phyloP scores from a whole-genome alignment of 2,797 vertebrate genomes.

The Anolis apletophallus region DNA sequence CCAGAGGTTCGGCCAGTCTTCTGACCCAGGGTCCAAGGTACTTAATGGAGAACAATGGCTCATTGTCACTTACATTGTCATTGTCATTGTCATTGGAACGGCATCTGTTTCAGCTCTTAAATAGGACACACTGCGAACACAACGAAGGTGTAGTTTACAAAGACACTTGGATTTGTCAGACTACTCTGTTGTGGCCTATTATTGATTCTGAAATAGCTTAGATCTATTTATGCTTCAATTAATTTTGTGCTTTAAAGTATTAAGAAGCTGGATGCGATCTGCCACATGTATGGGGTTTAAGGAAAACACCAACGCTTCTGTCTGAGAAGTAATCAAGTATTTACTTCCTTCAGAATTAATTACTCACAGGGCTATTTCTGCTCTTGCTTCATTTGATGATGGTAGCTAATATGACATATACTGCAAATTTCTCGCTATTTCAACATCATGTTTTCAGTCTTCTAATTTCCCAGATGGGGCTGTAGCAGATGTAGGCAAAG shows the following conservation, averaged over 20 bases:
- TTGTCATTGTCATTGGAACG: too few relatives aligned
- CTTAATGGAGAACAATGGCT: neutral
- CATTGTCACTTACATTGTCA: too few relatives aligned
- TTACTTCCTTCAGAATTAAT: conserved; percentile 7
- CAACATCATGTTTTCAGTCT: conserved; percentile 48
- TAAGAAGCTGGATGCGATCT: neutral
- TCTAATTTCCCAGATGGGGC: conserved; percentile 56
- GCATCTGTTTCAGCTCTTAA: neutral
- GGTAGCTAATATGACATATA: conserved; percentile 1
- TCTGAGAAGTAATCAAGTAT: neutral
- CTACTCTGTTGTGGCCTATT: neutral
- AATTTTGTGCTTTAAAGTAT: neutral
- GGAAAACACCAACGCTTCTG: conserved; percentile 9
- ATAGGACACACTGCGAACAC: neutral
- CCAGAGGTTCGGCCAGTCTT: too few relatives aligned
- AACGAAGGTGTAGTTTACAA: neutral
- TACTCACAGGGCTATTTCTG: conserved; percentile 1
- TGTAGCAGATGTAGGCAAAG: conserved; percentile 53
- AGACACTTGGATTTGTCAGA: neutral
- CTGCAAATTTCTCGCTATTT: conserved; percentile 47
- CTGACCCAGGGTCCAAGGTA: neutral
- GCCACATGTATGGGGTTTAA: neutral
- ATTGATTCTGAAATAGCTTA: neutral
- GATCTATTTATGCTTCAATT: neutral
- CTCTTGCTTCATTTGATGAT: conserved; percentile 22